Percentiles rank a stretch among this genome's conserved stretches.
Evolutionary conservation across 2,888 invertebrate species (phyloP).

Genomic region (Heteromyza rotundicornis): DNA sequence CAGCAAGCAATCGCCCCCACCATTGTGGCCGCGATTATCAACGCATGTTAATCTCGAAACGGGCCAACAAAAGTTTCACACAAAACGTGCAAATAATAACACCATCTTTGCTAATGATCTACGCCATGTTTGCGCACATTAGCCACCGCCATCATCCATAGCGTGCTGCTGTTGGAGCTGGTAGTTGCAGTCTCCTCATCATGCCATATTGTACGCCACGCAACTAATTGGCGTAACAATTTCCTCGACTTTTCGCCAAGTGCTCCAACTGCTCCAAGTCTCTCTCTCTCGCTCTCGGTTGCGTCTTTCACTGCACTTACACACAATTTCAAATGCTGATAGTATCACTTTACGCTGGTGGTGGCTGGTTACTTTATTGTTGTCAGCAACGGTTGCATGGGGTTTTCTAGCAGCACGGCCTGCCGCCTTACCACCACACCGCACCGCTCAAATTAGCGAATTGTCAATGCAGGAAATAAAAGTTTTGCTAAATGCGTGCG

Average conservation of each 20-base stretch:
- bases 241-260: conserved; percentile 14
- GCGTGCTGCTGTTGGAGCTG: conserved; percentile 1
- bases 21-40: conserved; percentile 29
- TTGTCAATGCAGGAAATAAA: conserved; percentile 37
- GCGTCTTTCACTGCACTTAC: background rate
- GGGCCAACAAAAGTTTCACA: conserved; percentile 42
- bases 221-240: conserved; percentile 34
- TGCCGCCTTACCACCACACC: conserved; percentile 18
- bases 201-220: conserved; percentile 1
- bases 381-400: no score
- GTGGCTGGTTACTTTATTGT: conserved; percentile 1
- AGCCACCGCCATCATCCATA: background rate
- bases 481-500: conserved; percentile 28
- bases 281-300: background rate
- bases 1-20: conserved; percentile 17
- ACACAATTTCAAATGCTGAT: background rate
- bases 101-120: conserved; percentile 45
- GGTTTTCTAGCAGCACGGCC: no score
- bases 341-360: background rate
- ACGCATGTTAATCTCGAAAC: conserved; percentile 27
- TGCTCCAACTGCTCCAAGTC: background rate
- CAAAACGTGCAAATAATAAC: conserved; percentile 62
- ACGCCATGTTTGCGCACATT: conserved; percentile 5
- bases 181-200: background rate
- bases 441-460: conserved; percentile 33